Base-by-base conservation (phyloP, 2,888 invertebrate species). In the Lacanobia wlatinum region DNA sequence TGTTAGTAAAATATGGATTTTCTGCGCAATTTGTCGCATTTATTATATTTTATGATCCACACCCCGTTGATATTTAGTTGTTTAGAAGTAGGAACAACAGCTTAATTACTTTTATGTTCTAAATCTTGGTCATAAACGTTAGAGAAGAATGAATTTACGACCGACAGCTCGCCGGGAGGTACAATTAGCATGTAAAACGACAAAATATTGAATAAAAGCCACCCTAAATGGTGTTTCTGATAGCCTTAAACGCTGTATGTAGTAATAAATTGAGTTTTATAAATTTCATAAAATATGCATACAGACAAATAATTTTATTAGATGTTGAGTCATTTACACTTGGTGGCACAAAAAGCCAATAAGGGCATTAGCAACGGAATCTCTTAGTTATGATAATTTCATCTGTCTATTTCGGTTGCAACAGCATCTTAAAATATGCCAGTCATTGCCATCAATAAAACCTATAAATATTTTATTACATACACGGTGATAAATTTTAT, bases 91-190 rank as follows among this genome's bases (percentile, higher is more conserved):
- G 2, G 4, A 76, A 63, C 48, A 79, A 63, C 59, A 48, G n/a
- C 52, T 23, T 59, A 72, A 76, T 76, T 72, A 62, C 34, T 53
- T 63, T 55, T 23, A 59, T 28, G n/a, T 55, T 53, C 34, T 43
- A 40, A 46, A 61, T 28, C 1, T n/a, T 40, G 5, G 12, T 52
- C 6, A 40, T 79, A 73, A 73, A 72, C 21, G 14, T 63, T 50
- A 18, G 9, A 14, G 48, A 16, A 60, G 1, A 73, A 48, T 58
- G n/a, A 65, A 65, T 76, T 79, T 73, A 76, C 16, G 76, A 61
- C 7, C 9, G n/a, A 28, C 28, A 52, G 16, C 74, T 0, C 74
- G 10, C 28, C 61, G 7, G 63, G 48, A 18, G 73, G 40, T 53
- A 48, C 5, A 50, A 62, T 79, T 73, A 63, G 55, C 38, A 72